Base-by-base conservation (phyloP, 2,797 vertebrate species). In the Pampus argenteus region DNA sequence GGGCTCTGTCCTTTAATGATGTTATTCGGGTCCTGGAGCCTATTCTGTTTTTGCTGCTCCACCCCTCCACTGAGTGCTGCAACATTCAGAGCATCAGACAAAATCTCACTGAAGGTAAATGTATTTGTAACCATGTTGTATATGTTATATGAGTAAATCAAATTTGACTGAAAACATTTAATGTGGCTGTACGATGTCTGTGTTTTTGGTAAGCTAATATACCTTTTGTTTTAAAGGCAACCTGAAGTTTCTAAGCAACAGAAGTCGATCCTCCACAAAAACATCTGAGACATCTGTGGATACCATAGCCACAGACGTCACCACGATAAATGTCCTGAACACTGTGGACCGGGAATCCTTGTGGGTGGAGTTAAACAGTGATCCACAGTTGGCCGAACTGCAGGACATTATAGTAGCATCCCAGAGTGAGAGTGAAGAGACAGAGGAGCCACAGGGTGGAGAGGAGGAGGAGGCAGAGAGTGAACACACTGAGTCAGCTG, bases 1-100 rank as follows among this genome's bases (percentile, higher is more conserved):
- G 97, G 26, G 97, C 97, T 0, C 94, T 99, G 47, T 98, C 97
- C 17, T 95, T 99, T 0, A 94, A 91, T 3, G 98, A 99, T 0
- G 96, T 97, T 50, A 95, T 96, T 0, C 96, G 97, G 13, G 97
- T 99, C 83, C 93, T 99, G 25, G 98, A 99, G 81, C 97, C 98
- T 0, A 88, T 98, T 61, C 94, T 99, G 28, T 91, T 99, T 78
- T 89, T 99, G 47, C 91, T 99, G 75, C 96, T 99, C 68, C 96
- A 99, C 75, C 97, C 98, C 0, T 95, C 94, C 72, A 98, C 98
- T 9, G 97, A 97, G 85, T 93, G 96, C 71, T 95, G 95, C 44
- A 94, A 95, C 74, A 95, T 99, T 77, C 94, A 95, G 87, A 96
- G 83, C 78, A 61, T 97, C 86, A 96, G 95, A 73, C 95, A 93